Base-by-base conservation (phyloP, 2,888 invertebrate genomes). In the Didymodactylos carnosus region DNA sequence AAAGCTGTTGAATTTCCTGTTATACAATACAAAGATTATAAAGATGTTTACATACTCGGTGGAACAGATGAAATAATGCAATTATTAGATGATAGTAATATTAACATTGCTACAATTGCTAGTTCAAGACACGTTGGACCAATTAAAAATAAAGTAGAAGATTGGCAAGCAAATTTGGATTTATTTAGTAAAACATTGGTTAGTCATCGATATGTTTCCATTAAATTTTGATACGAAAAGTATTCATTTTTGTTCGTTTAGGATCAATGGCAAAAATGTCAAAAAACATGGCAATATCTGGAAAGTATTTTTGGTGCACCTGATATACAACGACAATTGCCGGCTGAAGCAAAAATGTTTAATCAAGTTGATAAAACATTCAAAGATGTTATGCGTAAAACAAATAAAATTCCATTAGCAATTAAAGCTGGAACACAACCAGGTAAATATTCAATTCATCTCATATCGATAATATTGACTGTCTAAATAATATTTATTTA, bases 61-160 rank as follows among this genome's bases (percentile, higher is more conserved):
- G 89, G 90, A 0, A 86, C 90, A 1, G 93, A 93, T 78, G 92
- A 93, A 78, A 85, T 93, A 39, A 91, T 91, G 82, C 86, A 88
- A 0, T 86, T 88, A 3, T 82, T 91, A 5, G 93, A 93, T 80
- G 93, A 93, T 80, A 89, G 90, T 79, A 90, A 89, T 81, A 91
- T 93, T 72, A 89, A 89, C 80, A 87, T 93, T 49, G 88, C 89
- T 78, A 93, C 92, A 0, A 91, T 94, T 70, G 88, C 90, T 0
- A 91, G 91, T 79, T 92, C 92, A 0, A 86, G 90, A 70, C 89
- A 90, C 82, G 90, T 91, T 19, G 91, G 89, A 0, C 91, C 91
- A 0, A 91, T 94, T 75, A 90, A 89, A 80, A 81, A 87, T 27
- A 85, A 89, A 72, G 91, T 92, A 0, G 90, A 91, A 69, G 90